Conservation (phyloP, 2,113 vertebrate species). For the Typhlomys cinereus region DNA sequence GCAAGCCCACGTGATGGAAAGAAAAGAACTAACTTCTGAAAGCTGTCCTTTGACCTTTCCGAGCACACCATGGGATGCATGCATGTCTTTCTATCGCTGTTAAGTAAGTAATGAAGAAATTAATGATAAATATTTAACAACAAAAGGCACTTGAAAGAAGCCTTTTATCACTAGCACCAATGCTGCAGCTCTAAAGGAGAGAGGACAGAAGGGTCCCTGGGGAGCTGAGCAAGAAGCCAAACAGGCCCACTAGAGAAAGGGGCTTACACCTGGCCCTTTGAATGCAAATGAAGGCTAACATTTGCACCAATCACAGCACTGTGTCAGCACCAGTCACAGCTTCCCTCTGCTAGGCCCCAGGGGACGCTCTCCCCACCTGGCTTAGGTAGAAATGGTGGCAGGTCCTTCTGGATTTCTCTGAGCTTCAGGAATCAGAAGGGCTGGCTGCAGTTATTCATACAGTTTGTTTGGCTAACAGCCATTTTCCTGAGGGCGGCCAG, state of each 20-base stretch:
- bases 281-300: rapidly evolving
- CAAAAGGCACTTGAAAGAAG: too few species aligned
- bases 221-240: neutral
- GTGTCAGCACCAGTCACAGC: neutral
- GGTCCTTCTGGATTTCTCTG: neutral
- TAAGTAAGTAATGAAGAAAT: too few species aligned
- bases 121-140: too few species aligned
- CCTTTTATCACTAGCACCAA: neutral
- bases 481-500: neutral
- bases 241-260: neutral
- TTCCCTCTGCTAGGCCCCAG: neutral
- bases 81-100: too few species aligned
- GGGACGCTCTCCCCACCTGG: too few species aligned
- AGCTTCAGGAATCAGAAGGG: neutral
- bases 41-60: too few species aligned
- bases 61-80: too few species aligned
- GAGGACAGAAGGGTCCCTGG: neutral
- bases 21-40: too few species aligned
- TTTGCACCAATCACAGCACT: too few species aligned
- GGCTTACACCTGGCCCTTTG: neutral
- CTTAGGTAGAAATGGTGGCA: neutral
- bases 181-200: neutral
- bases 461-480: neutral
- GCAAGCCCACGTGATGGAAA: too few species aligned
- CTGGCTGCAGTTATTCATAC: neutral